Percentiles rank a stretch among this genome's conserved stretches.
Conservation (phyloP, 2,888 invertebrate species). For the Drosophila suboccidentalis region DNA sequence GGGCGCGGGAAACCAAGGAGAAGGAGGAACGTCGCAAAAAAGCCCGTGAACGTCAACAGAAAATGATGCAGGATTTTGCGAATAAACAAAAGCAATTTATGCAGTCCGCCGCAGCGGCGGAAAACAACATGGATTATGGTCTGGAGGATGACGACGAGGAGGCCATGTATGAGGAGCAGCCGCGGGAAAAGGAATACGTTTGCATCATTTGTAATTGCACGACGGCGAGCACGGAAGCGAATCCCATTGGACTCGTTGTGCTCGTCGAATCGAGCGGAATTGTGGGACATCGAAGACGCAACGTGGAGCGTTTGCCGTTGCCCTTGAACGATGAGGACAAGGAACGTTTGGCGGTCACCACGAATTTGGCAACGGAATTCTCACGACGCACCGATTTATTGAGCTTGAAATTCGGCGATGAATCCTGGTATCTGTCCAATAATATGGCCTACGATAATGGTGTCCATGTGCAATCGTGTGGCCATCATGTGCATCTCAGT, state of each 20-base stretch:
- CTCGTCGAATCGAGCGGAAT: conserved; percentile 95
- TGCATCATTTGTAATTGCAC: conserved; percentile 98
- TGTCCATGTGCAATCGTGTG: conserved; percentile 97
- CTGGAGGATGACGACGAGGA: conserved; percentile 86
- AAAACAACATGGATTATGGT: conserved; percentile 87
- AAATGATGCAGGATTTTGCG: conserved; percentile 97
- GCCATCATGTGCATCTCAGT: conserved; percentile 97
- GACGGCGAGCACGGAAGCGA: conserved; percentile 92
- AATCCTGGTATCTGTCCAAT: conserved; percentile 92
- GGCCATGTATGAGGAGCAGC: conserved; percentile 88
- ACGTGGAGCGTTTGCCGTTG: conserved; percentile 85
- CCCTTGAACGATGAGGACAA: conserved; percentile 90
- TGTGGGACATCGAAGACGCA: conserved; percentile 90
- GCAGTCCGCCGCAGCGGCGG: conserved; percentile 88
- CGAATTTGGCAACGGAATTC: conserved; percentile 91
- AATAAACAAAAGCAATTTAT: conserved; percentile 96
- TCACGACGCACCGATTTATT: conserved; percentile 92
- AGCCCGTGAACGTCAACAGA: conserved; percentile 95
- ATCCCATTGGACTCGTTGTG: conserved; percentile 95
- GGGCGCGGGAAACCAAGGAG: conserved; percentile 88
- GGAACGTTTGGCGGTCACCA: conserved; percentile 87
- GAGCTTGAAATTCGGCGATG: conserved; percentile 91
- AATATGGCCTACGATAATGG: conserved; percentile 96
- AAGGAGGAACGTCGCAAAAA: conserved; percentile 93
- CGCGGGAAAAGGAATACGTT: conserved; percentile 91